A percentile compares a stretch with the other conserved stretches of the same genome.
Conservation (phyloP, 30 jellyfish, hydroid and myxozoan species). For the Hydractinia echinata region DNA sequence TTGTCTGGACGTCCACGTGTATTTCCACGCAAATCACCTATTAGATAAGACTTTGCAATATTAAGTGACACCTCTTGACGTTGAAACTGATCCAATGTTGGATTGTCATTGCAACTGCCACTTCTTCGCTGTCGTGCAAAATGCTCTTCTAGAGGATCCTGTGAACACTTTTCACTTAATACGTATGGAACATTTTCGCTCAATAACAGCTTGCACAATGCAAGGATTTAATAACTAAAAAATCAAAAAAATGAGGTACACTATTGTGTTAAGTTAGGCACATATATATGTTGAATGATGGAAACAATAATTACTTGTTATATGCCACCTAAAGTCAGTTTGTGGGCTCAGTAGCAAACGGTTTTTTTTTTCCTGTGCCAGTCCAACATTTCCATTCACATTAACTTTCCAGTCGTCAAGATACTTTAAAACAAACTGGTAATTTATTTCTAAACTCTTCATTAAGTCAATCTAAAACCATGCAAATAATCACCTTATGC, state of each 20-base stretch:
- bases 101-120: constrained; percentile 13
- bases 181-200: background rate
- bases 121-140: background rate
- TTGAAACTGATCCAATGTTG: background rate
- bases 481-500: too few species aligned
- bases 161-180: constrained; percentile 5
- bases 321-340: constrained; percentile 8
- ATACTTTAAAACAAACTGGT: constrained; percentile 1
- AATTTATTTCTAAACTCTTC: too few species aligned
- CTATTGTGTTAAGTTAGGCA: background rate
- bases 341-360: background rate
- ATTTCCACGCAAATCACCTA: too few species aligned
- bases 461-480: too few species aligned
- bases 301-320: background rate
- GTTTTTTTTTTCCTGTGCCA: constrained; percentile 1
- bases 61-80: too few species aligned
- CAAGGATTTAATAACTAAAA: background rate
- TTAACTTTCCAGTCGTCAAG: background rate
- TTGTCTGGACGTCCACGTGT: too few species aligned
- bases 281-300: background rate
- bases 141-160: constrained; percentile 14
- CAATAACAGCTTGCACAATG: constrained; percentile 1
- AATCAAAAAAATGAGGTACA: background rate
- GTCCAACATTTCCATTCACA: background rate
- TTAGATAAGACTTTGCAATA: too few species aligned